Evolutionary conservation across 2,113 vertebrate species (phyloP).

Genomic region (Sapayoa aenigma): DNA sequence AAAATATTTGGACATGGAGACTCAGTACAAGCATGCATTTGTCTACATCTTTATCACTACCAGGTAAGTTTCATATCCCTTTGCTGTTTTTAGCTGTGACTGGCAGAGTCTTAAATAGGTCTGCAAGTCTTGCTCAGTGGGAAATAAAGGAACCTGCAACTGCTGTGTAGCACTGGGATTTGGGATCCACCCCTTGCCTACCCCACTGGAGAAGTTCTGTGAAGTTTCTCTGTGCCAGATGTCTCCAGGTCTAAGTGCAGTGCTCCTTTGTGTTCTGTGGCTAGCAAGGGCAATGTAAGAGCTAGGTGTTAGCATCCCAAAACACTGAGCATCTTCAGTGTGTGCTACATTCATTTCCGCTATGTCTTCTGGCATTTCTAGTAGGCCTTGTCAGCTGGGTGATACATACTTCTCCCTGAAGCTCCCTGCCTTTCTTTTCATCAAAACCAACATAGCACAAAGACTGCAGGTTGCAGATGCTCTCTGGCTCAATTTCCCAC

Average conservation of each 20-base stretch:
- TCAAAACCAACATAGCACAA: not conserved
- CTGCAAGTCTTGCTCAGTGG: not conserved
- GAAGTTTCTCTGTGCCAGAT: not conserved
- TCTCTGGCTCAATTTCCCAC: not conserved
- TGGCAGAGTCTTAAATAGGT: not conserved
- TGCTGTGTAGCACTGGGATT: not conserved
- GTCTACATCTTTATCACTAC: not conserved
- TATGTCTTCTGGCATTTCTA: not conserved
- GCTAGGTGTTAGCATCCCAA: not conserved
- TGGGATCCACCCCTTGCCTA: not conserved
- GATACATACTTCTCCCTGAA: not conserved
- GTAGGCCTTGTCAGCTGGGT: not conserved
- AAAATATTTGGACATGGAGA: not conserved
- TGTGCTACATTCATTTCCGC: not conserved
- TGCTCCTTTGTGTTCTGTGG: not conserved
- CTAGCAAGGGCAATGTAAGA: not conserved
- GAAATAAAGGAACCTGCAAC: not conserved
- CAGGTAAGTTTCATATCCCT: not conserved
- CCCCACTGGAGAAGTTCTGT: not conserved
- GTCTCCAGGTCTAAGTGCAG: not conserved
- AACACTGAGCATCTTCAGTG: not conserved
- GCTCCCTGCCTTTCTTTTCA: not conserved
- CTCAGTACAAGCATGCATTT: not conserved
- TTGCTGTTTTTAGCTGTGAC: not conserved
- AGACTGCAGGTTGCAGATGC: rapidly evolving